Evolutionary conservation across 92 coral and sea anemone species (phyloP), one percentile per base, ranked within the genome.

Genomic region (Plumapathes pennacea): DNA sequence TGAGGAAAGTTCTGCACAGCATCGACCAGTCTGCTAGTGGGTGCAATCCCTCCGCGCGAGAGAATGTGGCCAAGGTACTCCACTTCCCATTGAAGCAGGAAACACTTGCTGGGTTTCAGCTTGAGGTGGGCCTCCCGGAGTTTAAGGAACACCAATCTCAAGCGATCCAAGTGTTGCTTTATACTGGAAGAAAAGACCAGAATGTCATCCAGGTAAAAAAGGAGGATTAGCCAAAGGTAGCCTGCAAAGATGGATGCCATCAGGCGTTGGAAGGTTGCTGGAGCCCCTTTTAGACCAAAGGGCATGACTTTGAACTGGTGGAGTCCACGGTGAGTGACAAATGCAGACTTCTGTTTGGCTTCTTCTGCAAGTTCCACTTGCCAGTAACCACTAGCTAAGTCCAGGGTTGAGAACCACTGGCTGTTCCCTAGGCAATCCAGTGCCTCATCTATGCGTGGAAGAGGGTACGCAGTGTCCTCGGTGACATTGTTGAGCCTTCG

Each of bases 191-290:
- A 64, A 58, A 26, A 50, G 42, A 80, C 56, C 15, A 72, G 59
- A 24, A 65, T 50, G 50, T 81, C 82, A 52, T 73, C 88, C 42
- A 81, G 74, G 82, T 81, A 81, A n/a, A 47, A 71, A 32, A 73
- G 51, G 1, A 57, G 51, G 50, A 59, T 62, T 33, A 81, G 74
- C 2, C 71, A 71, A n/a, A 42, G 50, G 28, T 64, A 38, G 32
- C 57, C 72, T 10, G 76, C 58, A 39, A 62, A 50, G 0, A 65
- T 55, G 14, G 24, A 19, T 34, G 72, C 65, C 10, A 73, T 73
- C 13, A 81, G 61, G 8, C 83, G 36, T 57, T 75, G 74, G 20
- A 82, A 82, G 14, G 83, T 67, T 10, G 83, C 78, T 23, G 70
- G 70, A 0, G 70, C 33, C 29, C 61, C 69, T 19, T 67, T 55